Evolutionary conservation across 1,140 invertebrate species (phyloP).

Genomic region (Notospermus geniculatus): DNA sequence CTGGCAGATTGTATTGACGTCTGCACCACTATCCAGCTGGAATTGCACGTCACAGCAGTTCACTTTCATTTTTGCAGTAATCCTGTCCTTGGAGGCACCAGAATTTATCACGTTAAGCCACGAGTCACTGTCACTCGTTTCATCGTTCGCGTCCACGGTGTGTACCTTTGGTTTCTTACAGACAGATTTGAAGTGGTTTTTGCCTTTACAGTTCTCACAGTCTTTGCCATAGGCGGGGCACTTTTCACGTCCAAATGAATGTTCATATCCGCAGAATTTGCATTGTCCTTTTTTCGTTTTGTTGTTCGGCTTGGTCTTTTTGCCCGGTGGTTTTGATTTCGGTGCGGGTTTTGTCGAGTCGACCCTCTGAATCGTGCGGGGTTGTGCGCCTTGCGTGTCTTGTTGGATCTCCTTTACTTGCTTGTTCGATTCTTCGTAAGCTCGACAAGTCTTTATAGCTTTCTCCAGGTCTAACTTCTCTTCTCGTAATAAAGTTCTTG

Average conservation of each 20-base stretch:
- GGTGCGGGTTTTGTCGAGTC: not conserved
- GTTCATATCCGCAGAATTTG: constrained; percentile 8
- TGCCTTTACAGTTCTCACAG: constrained; percentile 10
- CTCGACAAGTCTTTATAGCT: not conserved
- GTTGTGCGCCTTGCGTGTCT: not conserved
- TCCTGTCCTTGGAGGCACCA: not conserved
- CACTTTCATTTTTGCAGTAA: constrained; percentile 7
- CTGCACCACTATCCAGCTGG: constrained; percentile 12
- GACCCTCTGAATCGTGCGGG: too few relatives aligned
- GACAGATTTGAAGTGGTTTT: constrained; percentile 3
- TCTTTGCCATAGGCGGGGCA: constrained; percentile 8
- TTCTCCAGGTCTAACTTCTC: not conserved
- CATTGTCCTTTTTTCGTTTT: not conserved
- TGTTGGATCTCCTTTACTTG: not conserved
- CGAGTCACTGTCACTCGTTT: not conserved
- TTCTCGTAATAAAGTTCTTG: not conserved
- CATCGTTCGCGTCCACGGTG: not conserved
- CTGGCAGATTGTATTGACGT: constrained; percentile 8
- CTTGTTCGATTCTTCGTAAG: constrained; percentile 4
- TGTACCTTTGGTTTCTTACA: constrained; percentile 9
- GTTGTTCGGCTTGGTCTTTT: not conserved
- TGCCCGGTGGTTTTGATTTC: not conserved
- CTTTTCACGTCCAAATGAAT: constrained; percentile 3
- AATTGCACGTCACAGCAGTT: constrained; percentile 2
- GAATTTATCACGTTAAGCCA: not conserved